These are phyloP conservation scores for Vanessa atalanta DNA, from an alignment of 1,140 invertebrate species.

Conservation along the genomic window DNA sequence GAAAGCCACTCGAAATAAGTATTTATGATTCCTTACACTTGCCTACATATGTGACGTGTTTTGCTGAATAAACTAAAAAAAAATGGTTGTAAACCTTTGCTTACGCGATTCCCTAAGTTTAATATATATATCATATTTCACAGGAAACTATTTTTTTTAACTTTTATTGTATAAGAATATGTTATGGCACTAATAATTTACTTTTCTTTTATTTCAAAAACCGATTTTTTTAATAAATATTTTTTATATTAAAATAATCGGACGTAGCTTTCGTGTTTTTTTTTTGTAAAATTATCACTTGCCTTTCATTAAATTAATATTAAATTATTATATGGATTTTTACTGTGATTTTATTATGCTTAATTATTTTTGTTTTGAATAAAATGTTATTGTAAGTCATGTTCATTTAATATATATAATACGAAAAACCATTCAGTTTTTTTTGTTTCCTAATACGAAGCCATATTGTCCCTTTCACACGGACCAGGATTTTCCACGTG, in stretches of 20 bases:
- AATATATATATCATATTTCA: too few relatives aligned
- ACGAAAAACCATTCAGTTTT: background rate
- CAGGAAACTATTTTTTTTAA: too few relatives aligned
- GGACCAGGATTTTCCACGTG: too few relatives aligned
- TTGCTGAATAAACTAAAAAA: too few relatives aligned
- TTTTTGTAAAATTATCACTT: background rate
- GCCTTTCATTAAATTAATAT: constrained; percentile 1
- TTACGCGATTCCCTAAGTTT: too few relatives aligned
- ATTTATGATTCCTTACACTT: too few relatives aligned
- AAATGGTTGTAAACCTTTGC: too few relatives aligned
- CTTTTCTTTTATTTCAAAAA: constrained; percentile 3
- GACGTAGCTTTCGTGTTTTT: background rate
- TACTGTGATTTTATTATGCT: constrained; percentile 7
- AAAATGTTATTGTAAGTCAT: constrained; percentile 8
- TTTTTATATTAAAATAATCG: background rate
- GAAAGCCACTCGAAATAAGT: too few relatives aligned
- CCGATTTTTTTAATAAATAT: background rate
- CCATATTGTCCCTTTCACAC: too few relatives aligned
- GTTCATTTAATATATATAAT: background rate
- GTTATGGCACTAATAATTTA: background rate
- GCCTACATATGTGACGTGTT: too few relatives aligned
- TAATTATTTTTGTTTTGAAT: constrained; percentile 19
- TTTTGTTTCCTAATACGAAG: background rate
- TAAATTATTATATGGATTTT: background rate
- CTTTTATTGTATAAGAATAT: background rate